Evolutionary conservation across 1,140 invertebrate genomes (phyloP).

Genomic region (Drosophila burlai): DNA sequence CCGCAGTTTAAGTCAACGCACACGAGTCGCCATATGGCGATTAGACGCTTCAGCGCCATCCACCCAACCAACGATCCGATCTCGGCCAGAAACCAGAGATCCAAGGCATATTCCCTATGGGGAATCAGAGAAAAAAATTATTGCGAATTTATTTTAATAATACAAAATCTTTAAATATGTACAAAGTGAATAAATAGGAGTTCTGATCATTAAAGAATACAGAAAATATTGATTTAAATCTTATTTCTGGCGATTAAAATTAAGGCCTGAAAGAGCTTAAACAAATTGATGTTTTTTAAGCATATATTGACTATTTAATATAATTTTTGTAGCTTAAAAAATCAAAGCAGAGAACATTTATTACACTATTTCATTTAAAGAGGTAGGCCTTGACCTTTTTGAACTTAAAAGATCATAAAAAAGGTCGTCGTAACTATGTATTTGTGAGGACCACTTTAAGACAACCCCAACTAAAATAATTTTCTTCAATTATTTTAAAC

Average conservation of each 20-base stretch:
- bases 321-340: not conserved
- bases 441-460: not conserved
- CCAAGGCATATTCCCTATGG: conserved; percentile 11
- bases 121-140: not conserved
- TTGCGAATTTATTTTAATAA: not conserved
- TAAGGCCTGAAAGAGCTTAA: not conserved
- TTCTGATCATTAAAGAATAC: accelerated
- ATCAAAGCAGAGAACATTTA: no score
- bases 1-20: conserved; percentile 43
- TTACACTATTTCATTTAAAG: not conserved
- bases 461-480: not conserved
- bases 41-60: conserved; percentile 54
- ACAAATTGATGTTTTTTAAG: not conserved
- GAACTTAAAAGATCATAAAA: not conserved
- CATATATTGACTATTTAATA: no score
- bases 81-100: conserved; percentile 28
- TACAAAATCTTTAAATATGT: not conserved
- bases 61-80: conserved; percentile 21
- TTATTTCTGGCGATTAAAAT: no score
- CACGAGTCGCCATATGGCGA: conserved; percentile 37
- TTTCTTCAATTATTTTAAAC: not conserved
- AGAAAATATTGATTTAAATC: not conserved
- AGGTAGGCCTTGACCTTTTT: not conserved
- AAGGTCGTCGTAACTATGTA: not conserved
- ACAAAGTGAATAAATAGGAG: not conserved